Conservation (phyloP, 2,113 vertebrate species). For the Myrmecobius fasciatus region DNA sequence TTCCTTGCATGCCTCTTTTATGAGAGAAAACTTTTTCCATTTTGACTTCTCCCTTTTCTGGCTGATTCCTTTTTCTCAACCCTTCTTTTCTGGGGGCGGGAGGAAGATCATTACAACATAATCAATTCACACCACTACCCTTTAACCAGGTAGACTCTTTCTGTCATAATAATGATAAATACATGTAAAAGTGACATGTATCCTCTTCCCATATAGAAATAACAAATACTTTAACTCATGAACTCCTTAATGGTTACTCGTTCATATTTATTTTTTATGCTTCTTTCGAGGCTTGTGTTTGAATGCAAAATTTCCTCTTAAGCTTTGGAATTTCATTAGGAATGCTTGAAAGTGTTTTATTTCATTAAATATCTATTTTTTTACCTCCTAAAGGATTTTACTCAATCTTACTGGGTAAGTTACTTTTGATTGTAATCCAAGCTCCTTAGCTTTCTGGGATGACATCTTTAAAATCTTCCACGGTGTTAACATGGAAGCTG, state of each 20-base stretch:
- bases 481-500: background rate
- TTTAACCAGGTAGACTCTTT: background rate
- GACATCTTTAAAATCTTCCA: background rate
- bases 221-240: background rate
- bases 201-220: background rate
- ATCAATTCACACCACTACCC: background rate
- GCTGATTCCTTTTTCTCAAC: background rate
- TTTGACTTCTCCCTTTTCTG: background rate
- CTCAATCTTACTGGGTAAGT: background rate
- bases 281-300: background rate
- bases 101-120: background rate
- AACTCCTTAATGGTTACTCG: background rate
- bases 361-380: background rate
- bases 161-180: background rate
- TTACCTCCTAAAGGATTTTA: background rate
- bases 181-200: background rate
- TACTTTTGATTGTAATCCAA: background rate
- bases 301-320: background rate
- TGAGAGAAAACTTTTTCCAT: background rate
- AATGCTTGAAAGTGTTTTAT: background rate
- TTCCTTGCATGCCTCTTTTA: background rate
- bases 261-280: background rate
- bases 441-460: background rate
- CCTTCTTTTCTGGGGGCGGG: background rate
- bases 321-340: background rate